Evolutionary conservation across 1,140 invertebrate species (phyloP), one percentile per base, ranked within the genome.

Genomic region (Cotesia glomerata): DNA sequence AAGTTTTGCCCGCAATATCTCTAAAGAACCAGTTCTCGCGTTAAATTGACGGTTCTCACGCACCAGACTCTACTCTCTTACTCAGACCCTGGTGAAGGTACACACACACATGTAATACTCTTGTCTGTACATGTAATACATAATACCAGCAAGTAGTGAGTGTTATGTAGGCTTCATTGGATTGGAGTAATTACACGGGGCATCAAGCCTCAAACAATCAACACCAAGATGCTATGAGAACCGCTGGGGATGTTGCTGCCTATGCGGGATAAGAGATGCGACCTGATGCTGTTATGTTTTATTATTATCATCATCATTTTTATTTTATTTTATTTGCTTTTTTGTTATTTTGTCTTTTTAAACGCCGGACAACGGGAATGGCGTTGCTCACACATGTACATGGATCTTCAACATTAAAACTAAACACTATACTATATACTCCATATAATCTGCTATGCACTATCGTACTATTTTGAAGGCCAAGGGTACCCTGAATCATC

Each of bases 11-110:
- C 74, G 66, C 74, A 75, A 75, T 65, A 69, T 73, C 74, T 69
- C 65, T 68, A 59, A 69, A 79, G 80, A 84, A 84, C 82, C 81
- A 82, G 82, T 84, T 84, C 78, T 81, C 80, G 80, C 77, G 81
- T 81, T 82, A 81, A 84, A 83, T 79, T 78, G 77, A 72, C 76
- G 81, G 79, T 82, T 83, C 81, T 82, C 80, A 79, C 77, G 79
- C 76, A 59, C 77, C 73, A 74, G 56, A n/a, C 54, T 45, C 74
- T 51, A 71, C 49, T 63, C 18, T 51, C 58, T 14, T 32, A 64
- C 64, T 69, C 69, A 68, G 26, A 26, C 26, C 26, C 71, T 73
- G 66, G 39, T 59, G 52, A 68, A 69, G 73, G 74, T 74, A 73
- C 62, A 64, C 70, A 64, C 45, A 49, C 8, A 49, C 3, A 9